Evolutionary conservation across 2,888 invertebrate genomes (phyloP).

Genomic region (Microctonus hyperodae): DNA sequence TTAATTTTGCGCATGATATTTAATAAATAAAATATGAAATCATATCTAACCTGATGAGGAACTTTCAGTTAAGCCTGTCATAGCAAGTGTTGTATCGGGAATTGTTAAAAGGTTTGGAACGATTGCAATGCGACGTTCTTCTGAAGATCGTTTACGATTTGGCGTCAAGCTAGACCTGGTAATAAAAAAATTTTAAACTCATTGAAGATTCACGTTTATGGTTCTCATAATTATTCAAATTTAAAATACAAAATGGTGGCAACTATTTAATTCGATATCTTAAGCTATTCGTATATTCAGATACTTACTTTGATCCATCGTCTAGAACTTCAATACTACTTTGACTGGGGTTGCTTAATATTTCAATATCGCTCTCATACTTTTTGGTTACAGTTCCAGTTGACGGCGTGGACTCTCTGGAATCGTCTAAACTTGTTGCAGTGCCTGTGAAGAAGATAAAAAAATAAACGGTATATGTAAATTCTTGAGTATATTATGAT

Average conservation of each 20-base stretch:
- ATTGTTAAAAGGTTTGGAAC: constrained; percentile 64
- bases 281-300: constrained; percentile 7
- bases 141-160: constrained; percentile 63
- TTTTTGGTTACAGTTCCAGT: constrained; percentile 52
- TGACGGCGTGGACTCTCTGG: constrained; percentile 60
- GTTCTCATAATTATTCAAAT: constrained; percentile 8
- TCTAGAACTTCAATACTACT: constrained; percentile 74
- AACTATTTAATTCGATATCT: constrained; percentile 17
- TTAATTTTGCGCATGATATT: not conserved
- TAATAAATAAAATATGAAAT: constrained; percentile 15
- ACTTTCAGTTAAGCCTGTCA: constrained; percentile 67
- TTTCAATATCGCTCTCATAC: constrained; percentile 74
- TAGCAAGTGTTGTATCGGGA: constrained; percentile 59
- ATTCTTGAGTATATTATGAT: no score
- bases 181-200: not conserved
- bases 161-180: constrained; percentile 57
- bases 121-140: constrained; percentile 64
- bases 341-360: constrained; percentile 75
- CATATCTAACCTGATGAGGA: constrained; percentile 67
- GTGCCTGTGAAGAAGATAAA: constrained; percentile 51
- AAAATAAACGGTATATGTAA: not conserved
- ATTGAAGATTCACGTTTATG: not conserved
- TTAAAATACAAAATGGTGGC: not conserved
- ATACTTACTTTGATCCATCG: constrained; percentile 58
- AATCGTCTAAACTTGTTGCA: constrained; percentile 61